Evolutionary conservation across 2,888 invertebrate species (phyloP).

Genomic region (Drosophila neonasuta): DNA sequence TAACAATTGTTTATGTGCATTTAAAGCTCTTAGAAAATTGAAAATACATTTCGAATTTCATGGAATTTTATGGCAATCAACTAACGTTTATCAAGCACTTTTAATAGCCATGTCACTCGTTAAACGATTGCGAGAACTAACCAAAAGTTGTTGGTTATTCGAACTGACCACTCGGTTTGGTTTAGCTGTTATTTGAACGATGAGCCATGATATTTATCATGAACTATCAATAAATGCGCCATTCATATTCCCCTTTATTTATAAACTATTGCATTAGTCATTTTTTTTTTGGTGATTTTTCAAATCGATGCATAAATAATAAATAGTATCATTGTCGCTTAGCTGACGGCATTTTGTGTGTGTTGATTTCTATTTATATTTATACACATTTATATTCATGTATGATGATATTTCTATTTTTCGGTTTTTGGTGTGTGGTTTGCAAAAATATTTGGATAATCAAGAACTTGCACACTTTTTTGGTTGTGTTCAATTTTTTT

Average conservation of each 20-base stretch:
- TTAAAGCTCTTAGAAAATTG: no score
- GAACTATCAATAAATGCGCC: constrained; percentile 35
- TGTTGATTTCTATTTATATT: constrained; percentile 12
- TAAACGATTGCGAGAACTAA: constrained; percentile 35
- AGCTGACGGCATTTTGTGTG: constrained; percentile 44
- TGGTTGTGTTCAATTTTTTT: no score
- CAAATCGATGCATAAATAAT: constrained; percentile 74
- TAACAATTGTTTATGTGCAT: no score
- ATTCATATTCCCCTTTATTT: constrained; percentile 31
- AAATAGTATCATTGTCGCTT: constrained; percentile 62
- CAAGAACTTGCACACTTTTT: constrained; percentile 16
- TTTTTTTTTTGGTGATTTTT: constrained; percentile 54
- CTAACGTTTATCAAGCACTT: background rate
- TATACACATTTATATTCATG: background rate
- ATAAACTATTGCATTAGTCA: constrained; percentile 37
- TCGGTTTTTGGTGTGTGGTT: constrained; percentile 15
- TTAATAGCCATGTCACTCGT: constrained; percentile 18
- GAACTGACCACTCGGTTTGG: constrained; percentile 28
- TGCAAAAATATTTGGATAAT: constrained; percentile 26
- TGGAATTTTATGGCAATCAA: no score
- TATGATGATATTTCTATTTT: constrained; percentile 4
- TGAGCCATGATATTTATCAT: constrained; percentile 63
- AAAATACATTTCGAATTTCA: no score
- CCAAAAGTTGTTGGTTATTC: constrained; percentile 62
- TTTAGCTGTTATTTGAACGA: constrained; percentile 59